Evolutionary conservation across 2,113 vertebrate genomes (phyloP).

Genomic region (Sebastes fasciatus): DNA sequence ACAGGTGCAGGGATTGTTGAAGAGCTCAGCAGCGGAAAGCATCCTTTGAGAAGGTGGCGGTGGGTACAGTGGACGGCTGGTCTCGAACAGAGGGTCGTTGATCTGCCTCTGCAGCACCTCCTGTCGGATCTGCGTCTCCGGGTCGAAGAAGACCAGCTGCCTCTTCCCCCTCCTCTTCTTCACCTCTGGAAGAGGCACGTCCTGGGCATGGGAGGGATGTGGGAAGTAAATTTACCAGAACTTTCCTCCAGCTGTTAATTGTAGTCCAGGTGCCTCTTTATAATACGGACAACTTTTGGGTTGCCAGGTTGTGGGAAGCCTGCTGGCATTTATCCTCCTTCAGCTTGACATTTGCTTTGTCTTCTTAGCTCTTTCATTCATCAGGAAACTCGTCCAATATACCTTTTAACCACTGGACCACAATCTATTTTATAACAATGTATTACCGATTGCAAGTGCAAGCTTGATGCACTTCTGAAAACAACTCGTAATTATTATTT

Average conservation of each 20-base stretch:
- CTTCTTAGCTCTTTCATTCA: background rate
- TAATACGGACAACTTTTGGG: background rate
- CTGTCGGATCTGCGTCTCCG: slow-evolving; percentile 74
- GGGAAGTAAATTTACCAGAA: background rate
- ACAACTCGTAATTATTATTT: background rate
- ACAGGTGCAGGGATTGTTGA: slow-evolving; percentile 77
- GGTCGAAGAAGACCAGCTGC: slow-evolving; percentile 81
- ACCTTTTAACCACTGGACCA: background rate
- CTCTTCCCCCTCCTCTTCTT: slow-evolving; percentile 44
- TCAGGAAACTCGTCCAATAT: background rate
- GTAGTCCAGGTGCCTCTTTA: background rate
- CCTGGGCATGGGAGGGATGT: slow-evolving; percentile 9
- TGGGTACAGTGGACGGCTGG: background rate
- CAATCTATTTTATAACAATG: background rate
- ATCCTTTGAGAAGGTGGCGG: background rate
- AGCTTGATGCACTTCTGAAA: background rate
- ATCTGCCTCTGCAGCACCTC: slow-evolving; percentile 67
- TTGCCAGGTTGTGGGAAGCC: background rate
- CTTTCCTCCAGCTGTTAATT: background rate
- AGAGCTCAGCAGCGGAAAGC: slow-evolving; percentile 61
- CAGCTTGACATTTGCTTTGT: background rate
- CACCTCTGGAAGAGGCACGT: slow-evolving; percentile 26
- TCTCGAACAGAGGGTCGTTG: slow-evolving; percentile 51
- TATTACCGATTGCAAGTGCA: background rate
- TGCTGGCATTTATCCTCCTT: background rate